Evolutionary conservation across 2,888 invertebrate genomes (phyloP), one percentile per base, ranked within the genome.

Genomic region (Dryadula phaetusa): DNA sequence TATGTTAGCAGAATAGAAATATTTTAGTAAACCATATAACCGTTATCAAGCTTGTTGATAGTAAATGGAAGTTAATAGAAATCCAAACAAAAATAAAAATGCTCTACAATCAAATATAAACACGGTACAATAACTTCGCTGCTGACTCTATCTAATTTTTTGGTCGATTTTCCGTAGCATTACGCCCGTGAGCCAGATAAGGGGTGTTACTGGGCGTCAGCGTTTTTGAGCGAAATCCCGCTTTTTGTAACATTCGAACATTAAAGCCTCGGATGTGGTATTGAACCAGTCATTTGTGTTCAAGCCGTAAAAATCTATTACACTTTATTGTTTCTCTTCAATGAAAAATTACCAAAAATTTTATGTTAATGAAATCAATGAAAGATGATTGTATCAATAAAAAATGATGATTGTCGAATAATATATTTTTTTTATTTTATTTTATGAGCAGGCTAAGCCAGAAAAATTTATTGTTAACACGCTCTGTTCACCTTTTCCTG

Each of bases 161-260:
- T 74, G 20, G 73, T 74, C 67, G 74, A 74, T 76, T 78, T 75
- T 74, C 76, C 73, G 74, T 66, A 69, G 63, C 67, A 64, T 67
- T 67, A 66, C 63, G 67, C 70, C 69, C 73, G 72, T 73, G 64
- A 49, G 56, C 62, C 60, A 69, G 69, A 72, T 72, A 72, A 72
- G 68, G 67, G 64, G 54, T 70, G 58, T 58, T 64, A 49, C 62
- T 69, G 64, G 64, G 62, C 44, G 69, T 65, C 63, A 69, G 71
- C 69, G 66, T 68, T 71, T 71, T 69, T 44, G 40, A 34, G 61
- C 16, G 12, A 63, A 68, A 56, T 62, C 62, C 63, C 62, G 28
- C 34, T 70, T 66, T 68, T 66, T 63, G 66, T 63, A 60, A 58
- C 54, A 54, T 61, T 66, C 60, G 60, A 65, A 64, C 65, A 62